Percentiles rank a stretch among this genome's conserved stretches.
These are phyloP conservation scores for Lepidurus couesii DNA, from an alignment of 1,140 invertebrate genomes.

Conservation along the genomic window DNA sequence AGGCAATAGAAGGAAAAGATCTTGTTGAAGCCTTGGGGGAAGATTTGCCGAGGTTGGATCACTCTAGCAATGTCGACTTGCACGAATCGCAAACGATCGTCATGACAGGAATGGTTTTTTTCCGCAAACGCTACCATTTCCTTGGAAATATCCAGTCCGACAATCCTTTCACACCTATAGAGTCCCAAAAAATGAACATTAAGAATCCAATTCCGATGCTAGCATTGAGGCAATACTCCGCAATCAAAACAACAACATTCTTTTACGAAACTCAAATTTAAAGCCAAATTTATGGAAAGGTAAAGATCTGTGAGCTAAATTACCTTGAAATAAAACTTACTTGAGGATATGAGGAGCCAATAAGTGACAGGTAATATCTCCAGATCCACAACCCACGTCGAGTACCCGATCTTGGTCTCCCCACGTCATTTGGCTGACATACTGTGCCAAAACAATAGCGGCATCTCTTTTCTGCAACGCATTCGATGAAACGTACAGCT, in stretches of 20 bases:
- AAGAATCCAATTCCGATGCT: background rate
- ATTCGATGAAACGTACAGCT: constrained; percentile 58
- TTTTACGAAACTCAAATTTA: background rate
- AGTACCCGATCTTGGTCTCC: constrained; percentile 52
- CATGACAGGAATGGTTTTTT: constrained; percentile 44
- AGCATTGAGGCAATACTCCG: background rate
- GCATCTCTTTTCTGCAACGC: constrained; percentile 62
- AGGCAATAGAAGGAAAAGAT: constrained; percentile 73
- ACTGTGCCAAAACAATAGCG: constrained; percentile 59
- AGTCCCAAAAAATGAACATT: background rate
- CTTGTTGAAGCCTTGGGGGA: constrained; percentile 54
- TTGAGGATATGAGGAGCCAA: constrained; percentile 57
- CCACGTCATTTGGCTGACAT: constrained; percentile 54
- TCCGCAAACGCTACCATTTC: constrained; percentile 64
- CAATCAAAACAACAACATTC: background rate
- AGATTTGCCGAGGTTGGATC: constrained; percentile 43
- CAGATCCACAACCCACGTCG: constrained; percentile 74
- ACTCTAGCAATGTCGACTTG: constrained; percentile 58
- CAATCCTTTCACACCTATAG: constrained; percentile 34
- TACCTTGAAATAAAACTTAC: constrained; percentile 16
- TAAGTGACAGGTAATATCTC: constrained; percentile 62
- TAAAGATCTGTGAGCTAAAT: background rate
- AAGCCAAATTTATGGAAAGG: background rate
- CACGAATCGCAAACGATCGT: constrained; percentile 52
- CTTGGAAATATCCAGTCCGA: constrained; percentile 61